phyloP scores from a whole-genome alignment of 2,888 invertebrate species.

The Agrochola macilenta region DNA sequence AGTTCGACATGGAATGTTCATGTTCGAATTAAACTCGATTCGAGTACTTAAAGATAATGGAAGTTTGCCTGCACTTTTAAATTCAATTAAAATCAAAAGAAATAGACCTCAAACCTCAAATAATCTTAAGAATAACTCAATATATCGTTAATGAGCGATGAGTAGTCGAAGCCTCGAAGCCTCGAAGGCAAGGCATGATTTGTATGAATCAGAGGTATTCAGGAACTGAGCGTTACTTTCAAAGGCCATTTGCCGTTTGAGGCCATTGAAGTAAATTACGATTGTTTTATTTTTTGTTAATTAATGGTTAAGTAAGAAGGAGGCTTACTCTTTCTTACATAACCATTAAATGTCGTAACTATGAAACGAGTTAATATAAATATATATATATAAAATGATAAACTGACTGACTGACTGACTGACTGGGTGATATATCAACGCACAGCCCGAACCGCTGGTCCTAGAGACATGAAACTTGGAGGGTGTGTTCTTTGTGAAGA shows the following conservation, averaged over 20 bases:
- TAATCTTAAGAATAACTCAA: background rate
- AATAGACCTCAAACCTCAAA: background rate
- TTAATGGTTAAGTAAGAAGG: background rate
- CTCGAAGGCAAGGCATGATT: conserved; percentile 46
- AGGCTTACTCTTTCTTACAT: background rate
- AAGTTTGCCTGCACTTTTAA: background rate
- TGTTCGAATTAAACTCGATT: background rate
- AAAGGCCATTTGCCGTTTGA: conserved; percentile 51
- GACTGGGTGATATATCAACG: too few relatives aligned
- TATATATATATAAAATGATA: too few relatives aligned
- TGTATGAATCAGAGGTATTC: conserved; percentile 48
- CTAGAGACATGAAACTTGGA: too few relatives aligned
- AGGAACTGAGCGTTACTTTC: conserved; percentile 59
- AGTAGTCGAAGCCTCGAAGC: conserved; percentile 37
- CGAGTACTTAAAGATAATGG: background rate
- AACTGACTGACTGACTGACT: too few relatives aligned
- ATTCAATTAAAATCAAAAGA: background rate
- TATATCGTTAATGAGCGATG: conserved; percentile 55
- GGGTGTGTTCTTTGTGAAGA: too few relatives aligned
- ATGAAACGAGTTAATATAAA: too few relatives aligned
- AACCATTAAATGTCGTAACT: too few relatives aligned
- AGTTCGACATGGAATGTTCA: background rate
- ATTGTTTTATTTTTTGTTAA: conserved; percentile 6
- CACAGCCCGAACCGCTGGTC: too few relatives aligned
- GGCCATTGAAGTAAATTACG: conserved; percentile 35